These are phyloP conservation scores for Tenebrosternarchus preto DNA, from an alignment of 2,113 vertebrate genomes.

Conservation along the genomic window DNA sequence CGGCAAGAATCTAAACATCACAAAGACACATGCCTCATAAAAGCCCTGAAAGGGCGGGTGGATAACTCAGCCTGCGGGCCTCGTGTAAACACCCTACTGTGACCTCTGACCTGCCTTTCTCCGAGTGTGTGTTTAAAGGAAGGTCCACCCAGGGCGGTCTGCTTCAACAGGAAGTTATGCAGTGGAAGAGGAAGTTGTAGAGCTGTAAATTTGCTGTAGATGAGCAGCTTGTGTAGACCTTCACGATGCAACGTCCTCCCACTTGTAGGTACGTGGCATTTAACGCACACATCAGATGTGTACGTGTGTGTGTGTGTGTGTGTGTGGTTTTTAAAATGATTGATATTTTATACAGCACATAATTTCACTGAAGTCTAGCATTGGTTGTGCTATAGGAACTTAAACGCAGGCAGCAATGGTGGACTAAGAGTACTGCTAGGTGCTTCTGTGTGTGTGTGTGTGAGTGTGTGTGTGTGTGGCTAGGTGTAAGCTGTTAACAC, in stretches of 20 bases:
- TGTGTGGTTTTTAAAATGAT: no score
- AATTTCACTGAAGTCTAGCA: no score
- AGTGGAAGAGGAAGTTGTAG: conserved; percentile 53
- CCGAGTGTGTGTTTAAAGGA: conserved; percentile 32
- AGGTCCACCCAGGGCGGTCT: conserved; percentile 17
- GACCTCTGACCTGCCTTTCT: conserved; percentile 50
- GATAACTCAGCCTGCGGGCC: background rate
- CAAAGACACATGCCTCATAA: conserved; percentile 6
- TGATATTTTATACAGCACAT: no score
- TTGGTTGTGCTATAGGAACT: no score
- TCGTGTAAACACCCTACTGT: background rate
- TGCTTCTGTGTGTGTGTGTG: conserved; percentile 59
- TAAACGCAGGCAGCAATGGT: no score
- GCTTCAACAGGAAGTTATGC: conserved; percentile 48
- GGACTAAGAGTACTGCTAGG: conserved; percentile 45
- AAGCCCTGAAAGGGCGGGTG: background rate
- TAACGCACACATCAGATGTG: conserved; percentile 6
- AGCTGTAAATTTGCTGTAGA: conserved; percentile 46
- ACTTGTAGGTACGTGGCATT: background rate
- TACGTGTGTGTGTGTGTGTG: background rate
- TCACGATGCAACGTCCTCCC: conserved; percentile 30
- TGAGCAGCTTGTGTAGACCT: conserved; percentile 36
- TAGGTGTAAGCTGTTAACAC: background rate
- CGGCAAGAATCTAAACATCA: background rate
- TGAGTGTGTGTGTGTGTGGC: no score